Evolutionary conservation across 2,113 vertebrate genomes (phyloP), one percentile per base, ranked within the genome.

Genomic region (Lepus americanus): DNA sequence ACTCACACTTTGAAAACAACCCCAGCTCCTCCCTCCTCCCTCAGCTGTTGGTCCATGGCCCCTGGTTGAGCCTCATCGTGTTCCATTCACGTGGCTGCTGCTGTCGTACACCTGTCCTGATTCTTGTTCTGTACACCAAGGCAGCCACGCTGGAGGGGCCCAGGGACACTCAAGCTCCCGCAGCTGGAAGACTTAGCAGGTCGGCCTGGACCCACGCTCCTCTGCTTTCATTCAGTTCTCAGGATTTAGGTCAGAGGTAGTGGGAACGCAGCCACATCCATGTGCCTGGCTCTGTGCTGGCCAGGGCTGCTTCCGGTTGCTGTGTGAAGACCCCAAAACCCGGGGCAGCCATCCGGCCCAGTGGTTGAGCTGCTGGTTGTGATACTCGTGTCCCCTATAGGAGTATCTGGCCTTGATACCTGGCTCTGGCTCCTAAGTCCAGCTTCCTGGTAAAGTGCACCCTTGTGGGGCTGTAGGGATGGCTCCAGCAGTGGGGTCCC

Each of bases 91-190:
- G 55, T 9, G 20, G 67, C 92, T n/a, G 23, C n/a, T 66, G 85
- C 36, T 20, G 9, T 27, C 44, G 11, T 0, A 16, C 25, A 23
- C 12, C n/a, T 67, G 33, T 66, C 51, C 36, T 49, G 5, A 31
- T 6, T 25, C 63, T 12, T 83, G 4, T 73, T 83, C 83, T 53
- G 8, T 27, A 70, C 53, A 55, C 3, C 44, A 39, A 80, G 72
- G 64, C 78, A 59, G 51, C 20, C 19, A 23, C 39, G 67, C 66
- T 4, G 55, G 66, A 80, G 77, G 70, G n/a, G 49, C 61, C 8
- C 4, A 9, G 70, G 53, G 39, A 19, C 5, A 5, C 0, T 0
- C 0, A 6, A 25, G 63, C 7, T 61, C 44, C 6, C 20, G 39
- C 4, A 63, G 9, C 23, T 49, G 25, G 7, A 63, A 82, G 61